Percentiles rank a stretch among this genome's conserved stretches.
phyloP scores from a whole-genome alignment of 2,888 invertebrate species.

The Drosophila borborema region DNA sequence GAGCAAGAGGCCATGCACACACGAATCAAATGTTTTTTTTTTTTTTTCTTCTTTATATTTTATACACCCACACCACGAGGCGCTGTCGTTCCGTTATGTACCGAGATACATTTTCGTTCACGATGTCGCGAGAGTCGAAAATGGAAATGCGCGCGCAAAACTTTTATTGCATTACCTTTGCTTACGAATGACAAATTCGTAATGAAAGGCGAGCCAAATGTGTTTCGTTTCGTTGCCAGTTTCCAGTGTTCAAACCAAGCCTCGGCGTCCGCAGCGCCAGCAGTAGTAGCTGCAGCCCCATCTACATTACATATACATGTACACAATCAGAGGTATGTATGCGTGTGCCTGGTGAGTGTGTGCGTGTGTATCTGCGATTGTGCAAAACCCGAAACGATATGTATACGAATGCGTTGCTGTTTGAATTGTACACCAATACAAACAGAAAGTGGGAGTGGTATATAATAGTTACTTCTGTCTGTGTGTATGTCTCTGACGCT shows the following conservation, averaged over 20 bases:
- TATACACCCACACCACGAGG: conserved; percentile 66
- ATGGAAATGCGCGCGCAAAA: conserved; percentile 79
- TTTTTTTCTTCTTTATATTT: conserved; percentile 31
- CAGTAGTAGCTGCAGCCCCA: conserved; percentile 46
- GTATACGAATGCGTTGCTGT: conserved; percentile 69
- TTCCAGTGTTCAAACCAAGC: conserved; percentile 60
- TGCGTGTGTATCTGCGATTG: conserved; percentile 70
- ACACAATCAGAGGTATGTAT: conserved; percentile 47
- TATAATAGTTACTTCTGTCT: conserved; percentile 61
- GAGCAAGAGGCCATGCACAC: conserved; percentile 20
- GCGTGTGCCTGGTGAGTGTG: conserved; percentile 22
- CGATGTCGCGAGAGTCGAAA: conserved; percentile 58
- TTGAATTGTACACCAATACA: conserved; percentile 71
- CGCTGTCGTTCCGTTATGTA: conserved; percentile 64
- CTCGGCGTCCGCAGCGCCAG: conserved; percentile 47
- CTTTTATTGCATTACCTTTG: conserved; percentile 84
- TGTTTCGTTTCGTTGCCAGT: conserved; percentile 76
- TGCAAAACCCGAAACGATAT: conserved; percentile 78
- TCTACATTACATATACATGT: conserved; percentile 47
- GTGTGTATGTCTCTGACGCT: conserved; percentile 27
- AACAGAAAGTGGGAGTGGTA: conserved; percentile 76
- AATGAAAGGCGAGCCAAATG: conserved; percentile 82
- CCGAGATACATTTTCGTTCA: conserved; percentile 46
- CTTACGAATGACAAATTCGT: conserved; percentile 85
- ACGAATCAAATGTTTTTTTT: conserved; percentile 64